Evolutionary conservation across 2,888 invertebrate species (phyloP), one percentile per base, ranked within the genome.

Genomic region (Lithophane leautieri): DNA sequence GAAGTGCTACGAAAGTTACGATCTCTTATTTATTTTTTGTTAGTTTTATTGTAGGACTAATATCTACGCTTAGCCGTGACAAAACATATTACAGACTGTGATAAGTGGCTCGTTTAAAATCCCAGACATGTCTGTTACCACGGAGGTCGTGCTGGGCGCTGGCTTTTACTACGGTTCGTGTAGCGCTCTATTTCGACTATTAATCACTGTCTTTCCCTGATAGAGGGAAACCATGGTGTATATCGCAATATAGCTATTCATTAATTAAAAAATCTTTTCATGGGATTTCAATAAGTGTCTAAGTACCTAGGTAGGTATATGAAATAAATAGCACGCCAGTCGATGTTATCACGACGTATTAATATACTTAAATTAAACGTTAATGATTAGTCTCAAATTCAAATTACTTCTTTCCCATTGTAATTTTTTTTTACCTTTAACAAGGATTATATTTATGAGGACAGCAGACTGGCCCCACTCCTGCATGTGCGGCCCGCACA

Each of bases 401-500:
- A 73, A 73, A 76, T 76, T 50, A 76, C 61, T 76, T 65, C 61
- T 76, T 25, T 52, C 68, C 19, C 19, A 69, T 82, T 79, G 79
- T 82, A 52, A 14, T 54, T 83, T 74, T 73, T 73, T 73, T n/a
- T 72, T 22, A 44, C 54, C 70, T 63, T 79, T 60, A 62, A 82
- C 44, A 44, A 68, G 14, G 50, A 50, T 34, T 47, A 25, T 68
- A 61, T 66, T 60, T 56, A 56, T 63, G 47, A 28, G 40, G 68
- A 42, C 54, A 74, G 78, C 73, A 68, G 79, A 62, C 68, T 56
- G 60, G 68, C 61, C 58, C 76, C 63, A 25, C 61, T 76, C 62
- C 73, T 54, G 83, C 73, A 76, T 79, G 86, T 82, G 68, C 60
- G 54, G 66, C 76, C 68, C 71, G 71, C 73, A 52, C 66, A 16